Conservation (phyloP, 2,797 vertebrate genomes). For the Urosaurus nigricauda region DNA sequence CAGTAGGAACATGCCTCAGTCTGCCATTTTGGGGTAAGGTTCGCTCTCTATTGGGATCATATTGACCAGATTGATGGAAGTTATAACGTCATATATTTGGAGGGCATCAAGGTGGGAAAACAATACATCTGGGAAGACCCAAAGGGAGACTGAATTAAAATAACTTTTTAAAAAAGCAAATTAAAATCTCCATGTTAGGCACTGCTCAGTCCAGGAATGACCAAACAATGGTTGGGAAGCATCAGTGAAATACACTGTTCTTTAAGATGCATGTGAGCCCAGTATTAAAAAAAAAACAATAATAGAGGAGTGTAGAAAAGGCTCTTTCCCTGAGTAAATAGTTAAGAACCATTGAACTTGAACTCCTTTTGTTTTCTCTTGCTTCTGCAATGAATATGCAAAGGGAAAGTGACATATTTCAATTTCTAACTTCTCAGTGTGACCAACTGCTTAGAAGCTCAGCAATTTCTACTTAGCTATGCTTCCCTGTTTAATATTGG, state of each 20-base stretch:
- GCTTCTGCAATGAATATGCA: background rate
- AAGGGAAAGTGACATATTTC: background rate
- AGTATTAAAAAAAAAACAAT: background rate
- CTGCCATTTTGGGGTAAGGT: too few relatives aligned
- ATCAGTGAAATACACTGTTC: background rate
- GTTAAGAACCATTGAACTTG: background rate
- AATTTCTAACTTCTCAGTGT: too few relatives aligned
- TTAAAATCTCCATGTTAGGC: background rate
- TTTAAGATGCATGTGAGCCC: background rate
- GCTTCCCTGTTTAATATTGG: background rate
- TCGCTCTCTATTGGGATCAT: too few relatives aligned
- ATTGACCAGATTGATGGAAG: background rate
- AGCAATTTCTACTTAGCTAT: background rate
- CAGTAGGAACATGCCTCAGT: too few relatives aligned
- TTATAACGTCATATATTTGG: too few relatives aligned
- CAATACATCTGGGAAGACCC: too few relatives aligned
- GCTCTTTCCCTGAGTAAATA: background rate
- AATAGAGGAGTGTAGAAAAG: background rate
- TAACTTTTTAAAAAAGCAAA: background rate
- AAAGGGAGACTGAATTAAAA: background rate
- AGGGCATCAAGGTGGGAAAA: too few relatives aligned
- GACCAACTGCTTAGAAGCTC: background rate
- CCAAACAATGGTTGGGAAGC: background rate
- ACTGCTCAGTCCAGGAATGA: too few relatives aligned
- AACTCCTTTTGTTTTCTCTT: background rate